Base-by-base conservation (phyloP, 2,888 invertebrate species). In the Phorcus lineatus region DNA sequence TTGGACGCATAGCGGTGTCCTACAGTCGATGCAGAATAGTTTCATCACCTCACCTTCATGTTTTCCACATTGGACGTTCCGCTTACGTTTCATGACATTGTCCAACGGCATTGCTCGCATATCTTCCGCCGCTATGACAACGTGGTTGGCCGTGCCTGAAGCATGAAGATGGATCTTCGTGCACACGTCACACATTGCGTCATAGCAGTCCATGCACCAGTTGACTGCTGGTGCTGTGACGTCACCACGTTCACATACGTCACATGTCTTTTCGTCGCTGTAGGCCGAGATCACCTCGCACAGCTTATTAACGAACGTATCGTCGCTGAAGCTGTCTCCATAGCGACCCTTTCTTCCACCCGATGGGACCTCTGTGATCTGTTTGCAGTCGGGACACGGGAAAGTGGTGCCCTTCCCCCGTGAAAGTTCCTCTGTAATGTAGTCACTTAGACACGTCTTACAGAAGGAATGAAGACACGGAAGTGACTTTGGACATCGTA, bases 201-300 rank as follows among this genome's bases (percentile, higher is more conserved):
- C 89, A 74, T 84, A 85, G 55, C 90, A 90, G 66, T 90, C 89
- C 81, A 85, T 86, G 80, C 90, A 90, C 89, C 89, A 90, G 77
- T 86, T 82, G 16, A 82, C 80, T 0, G 90, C 90, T 0, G 79
- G 28, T 0, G 81, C 78, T 2, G 79, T 81, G 78, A 86, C 87
- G 7, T 86, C 86, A 9, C 83, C 66, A 31, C 88, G 70, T 3
- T 81, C 74, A 81, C 90, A 90, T 28, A 88, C 84, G 76, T 89
- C 90, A 81, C 90, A 90, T 11, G 81, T 81, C 80, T 89, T 89
- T 55, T 86, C 86, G 0, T 86, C 85, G 17, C 85, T 83, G 75
- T 86, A 81, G 0, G 87, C 88, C 54, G 78, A 80, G 66, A 87
- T 86, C 7, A 88, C 81, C 57, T 89, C 87, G 0, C 86, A 83